A percentile compares a stretch with the other conserved stretches of the same genome.
phyloP scores from a whole-genome alignment of 1,140 invertebrate species.

The Drosophila carrolli region DNA sequence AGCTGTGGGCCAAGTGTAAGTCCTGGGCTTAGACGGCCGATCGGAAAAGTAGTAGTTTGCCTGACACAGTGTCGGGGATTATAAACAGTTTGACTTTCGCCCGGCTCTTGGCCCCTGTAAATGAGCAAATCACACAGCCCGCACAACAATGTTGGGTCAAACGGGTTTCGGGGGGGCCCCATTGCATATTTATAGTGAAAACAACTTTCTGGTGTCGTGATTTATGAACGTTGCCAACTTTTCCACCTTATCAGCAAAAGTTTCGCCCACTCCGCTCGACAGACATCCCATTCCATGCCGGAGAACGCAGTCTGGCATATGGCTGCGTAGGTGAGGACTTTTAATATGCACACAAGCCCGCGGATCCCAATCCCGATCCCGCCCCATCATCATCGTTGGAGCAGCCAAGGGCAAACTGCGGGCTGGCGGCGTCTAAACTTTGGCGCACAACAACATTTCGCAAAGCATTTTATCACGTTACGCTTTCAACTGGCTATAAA shows the following conservation, averaged over 20 bases:
- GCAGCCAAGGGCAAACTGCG: constrained; percentile 71
- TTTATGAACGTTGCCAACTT: constrained; percentile 82
- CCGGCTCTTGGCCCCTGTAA: constrained; percentile 12
- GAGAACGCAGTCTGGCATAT: constrained; percentile 46
- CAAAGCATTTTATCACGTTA: constrained; percentile 81
- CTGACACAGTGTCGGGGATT: constrained; percentile 53
- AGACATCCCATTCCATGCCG: constrained; percentile 7
- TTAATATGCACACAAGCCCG: constrained; percentile 60
- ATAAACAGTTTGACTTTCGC: constrained; percentile 60
- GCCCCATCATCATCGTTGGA: background rate
- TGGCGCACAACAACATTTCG: constrained; percentile 63
- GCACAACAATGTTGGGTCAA: constrained; percentile 48
- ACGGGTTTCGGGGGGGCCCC: background rate
- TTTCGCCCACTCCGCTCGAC: constrained; percentile 29
- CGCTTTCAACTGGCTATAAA: constrained; percentile 79
- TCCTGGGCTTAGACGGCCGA: constrained; percentile 52
- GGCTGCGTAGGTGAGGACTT: constrained; percentile 61
- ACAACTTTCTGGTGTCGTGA: constrained; percentile 80
- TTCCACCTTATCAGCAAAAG: constrained; percentile 79
- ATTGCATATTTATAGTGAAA: constrained; percentile 76
- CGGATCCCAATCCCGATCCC: background rate
- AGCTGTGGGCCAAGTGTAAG: constrained; percentile 68
- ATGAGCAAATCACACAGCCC: constrained; percentile 54
- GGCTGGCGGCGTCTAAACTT: constrained; percentile 71
- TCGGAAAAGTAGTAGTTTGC: constrained; percentile 54